Base-by-base conservation (phyloP, 1,140 invertebrate species). In the Akabosia matsudoensis region DNA sequence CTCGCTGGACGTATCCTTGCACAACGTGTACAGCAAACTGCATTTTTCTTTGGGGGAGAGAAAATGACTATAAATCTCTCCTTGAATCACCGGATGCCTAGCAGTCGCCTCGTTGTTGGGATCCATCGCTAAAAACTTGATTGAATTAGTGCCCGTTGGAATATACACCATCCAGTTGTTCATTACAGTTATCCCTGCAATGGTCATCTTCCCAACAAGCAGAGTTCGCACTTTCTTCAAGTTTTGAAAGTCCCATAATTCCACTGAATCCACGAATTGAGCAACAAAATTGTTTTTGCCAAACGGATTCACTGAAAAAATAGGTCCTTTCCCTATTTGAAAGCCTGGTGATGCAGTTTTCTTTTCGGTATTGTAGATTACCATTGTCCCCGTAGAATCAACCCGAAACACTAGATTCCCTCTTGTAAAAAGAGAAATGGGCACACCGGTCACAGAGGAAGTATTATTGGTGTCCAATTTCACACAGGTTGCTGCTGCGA, bases 311-410 rank as follows among this genome's bases (percentile, higher is more conserved):
- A 45, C 51, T 34, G 64, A 72, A 1, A 79, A 54, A 18, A 81
- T 34, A 3, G 80, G 80, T 14, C 80, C 80, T 74, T 76, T 73
- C 0, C 80, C 80, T 67, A 81, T 56, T 45, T 33, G 73, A 52
- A 79, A 73, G 4, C 80, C 78, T 7, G 80, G 75, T 18, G 76
- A 79, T 16, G 80, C 80, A 14, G 80, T 79, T 73, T 81, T 81
- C 76, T 81, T 81, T 33, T 78, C 78, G 1, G 80, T 81, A 52
- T 81, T 78, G 74, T 81, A 81, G 30, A 79, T 79, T 10, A 81
- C 80, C 13, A 81, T 28, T 22, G 74, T 76, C 24, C 76, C 80
- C 37, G 45, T 76, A 26, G 78, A 79, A 64, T 81, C 80, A 1
- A 67, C 78, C 16, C 80, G 78, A 74, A 76, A 81, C 1, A 81